phyloP scores from a whole-genome alignment of 1,140 invertebrate genomes.

The Musca domestica region DNA sequence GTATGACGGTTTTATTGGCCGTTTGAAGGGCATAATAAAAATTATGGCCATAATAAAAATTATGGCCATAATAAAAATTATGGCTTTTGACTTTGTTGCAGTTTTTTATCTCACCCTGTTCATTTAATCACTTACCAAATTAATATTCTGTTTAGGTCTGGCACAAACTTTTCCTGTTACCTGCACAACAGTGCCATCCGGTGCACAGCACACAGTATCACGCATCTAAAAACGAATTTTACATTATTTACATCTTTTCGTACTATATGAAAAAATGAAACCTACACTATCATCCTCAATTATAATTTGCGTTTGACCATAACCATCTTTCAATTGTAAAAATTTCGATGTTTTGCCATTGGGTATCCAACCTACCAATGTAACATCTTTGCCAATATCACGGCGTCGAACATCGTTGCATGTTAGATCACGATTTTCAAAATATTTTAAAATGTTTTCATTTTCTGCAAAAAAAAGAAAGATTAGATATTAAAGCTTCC shows the following conservation, averaged over 20 bases:
- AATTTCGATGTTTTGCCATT: conserved; percentile 65
- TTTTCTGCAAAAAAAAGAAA: conserved; percentile 35
- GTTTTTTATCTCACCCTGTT: too few species aligned
- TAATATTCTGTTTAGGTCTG: conserved; percentile 46
- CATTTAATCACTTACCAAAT: conserved; percentile 38
- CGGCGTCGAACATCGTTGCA: conserved; percentile 68
- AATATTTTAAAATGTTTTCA: conserved; percentile 54
- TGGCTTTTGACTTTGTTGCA: too few species aligned
- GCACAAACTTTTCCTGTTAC: conserved; percentile 49
- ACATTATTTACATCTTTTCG: not conserved
- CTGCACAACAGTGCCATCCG: conserved; percentile 46
- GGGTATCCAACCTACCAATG: conserved; percentile 75
- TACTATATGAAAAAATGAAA: not conserved
- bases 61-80: too few species aligned
- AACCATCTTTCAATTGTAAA: conserved; percentile 69
- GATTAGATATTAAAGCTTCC: not conserved
- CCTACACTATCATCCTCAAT: conserved; percentile 56
- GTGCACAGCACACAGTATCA: conserved; percentile 43
- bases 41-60: not conserved
- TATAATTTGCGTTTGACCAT: conserved; percentile 72
- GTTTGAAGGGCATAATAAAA: not conserved
- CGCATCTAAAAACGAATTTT: conserved; percentile 30
- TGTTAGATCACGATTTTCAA: conserved; percentile 64
- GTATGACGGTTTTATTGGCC: too few species aligned
- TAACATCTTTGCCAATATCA: conserved; percentile 65